These are phyloP conservation scores for Cheilosia variabilis DNA, from an alignment of 2,888 invertebrate species.

Conservation along the genomic window DNA sequence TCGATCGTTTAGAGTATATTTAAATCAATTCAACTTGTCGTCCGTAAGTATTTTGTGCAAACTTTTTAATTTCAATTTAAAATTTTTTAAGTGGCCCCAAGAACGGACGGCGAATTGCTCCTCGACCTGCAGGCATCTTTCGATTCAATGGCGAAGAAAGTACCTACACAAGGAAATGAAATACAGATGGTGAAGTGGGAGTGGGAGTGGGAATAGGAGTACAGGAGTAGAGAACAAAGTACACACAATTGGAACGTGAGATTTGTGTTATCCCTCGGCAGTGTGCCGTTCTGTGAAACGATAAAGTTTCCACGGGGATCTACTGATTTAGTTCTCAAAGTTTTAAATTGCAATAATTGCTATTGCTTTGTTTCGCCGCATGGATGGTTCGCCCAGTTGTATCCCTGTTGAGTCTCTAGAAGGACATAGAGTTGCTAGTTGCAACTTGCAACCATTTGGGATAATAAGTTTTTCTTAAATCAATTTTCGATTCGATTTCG, in stretches of 20 bases:
- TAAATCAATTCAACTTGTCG: constrained; percentile 16
- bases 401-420: not conserved
- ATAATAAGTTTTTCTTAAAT: constrained; percentile 22
- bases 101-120: not conserved
- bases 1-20: not conserved
- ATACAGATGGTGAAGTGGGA: not conserved
- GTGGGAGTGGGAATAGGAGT: not conserved
- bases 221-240: not conserved
- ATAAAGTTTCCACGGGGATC: constrained; percentile 31
- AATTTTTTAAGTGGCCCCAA: not conserved
- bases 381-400: not conserved
- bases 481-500: constrained; percentile 24
- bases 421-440: not conserved
- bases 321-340: constrained; percentile 25
- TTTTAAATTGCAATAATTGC: constrained; percentile 42
- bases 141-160: not conserved
- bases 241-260: constrained; percentile 4
- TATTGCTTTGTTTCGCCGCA: constrained; percentile 32
- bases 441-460: not conserved
- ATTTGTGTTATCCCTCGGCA: constrained; percentile 8
- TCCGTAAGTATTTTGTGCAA: not conserved
- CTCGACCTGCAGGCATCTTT: not conserved
- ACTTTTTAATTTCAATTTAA: constrained; percentile 34
- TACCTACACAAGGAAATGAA: not conserved
- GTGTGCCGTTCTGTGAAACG: not conserved